Conservation (phyloP, 2,113 vertebrate species). For the Heteronetta atricapilla region DNA sequence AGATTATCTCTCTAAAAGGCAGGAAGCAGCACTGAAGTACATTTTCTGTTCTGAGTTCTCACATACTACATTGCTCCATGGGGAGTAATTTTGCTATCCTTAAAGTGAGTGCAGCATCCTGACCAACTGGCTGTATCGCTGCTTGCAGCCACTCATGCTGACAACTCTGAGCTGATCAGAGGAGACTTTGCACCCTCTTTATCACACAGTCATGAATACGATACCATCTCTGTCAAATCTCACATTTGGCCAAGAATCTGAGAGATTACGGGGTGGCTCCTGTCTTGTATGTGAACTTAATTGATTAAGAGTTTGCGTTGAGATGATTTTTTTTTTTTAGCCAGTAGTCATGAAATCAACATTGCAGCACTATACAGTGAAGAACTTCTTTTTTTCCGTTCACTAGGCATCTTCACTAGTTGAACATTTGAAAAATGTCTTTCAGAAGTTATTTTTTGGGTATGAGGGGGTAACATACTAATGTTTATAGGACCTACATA, state of each 20-base stretch:
- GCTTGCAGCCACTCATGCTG: background rate
- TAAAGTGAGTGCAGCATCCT: background rate
- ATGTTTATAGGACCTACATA: background rate
- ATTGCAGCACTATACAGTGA: background rate
- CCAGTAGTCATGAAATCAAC: background rate
- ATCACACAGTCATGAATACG: background rate
- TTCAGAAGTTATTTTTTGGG: background rate
- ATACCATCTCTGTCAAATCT: too few relatives aligned
- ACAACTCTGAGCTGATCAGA: background rate
- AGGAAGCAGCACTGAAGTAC: background rate
- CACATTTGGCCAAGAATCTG: background rate
- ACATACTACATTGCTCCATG: background rate
- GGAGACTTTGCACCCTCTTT: background rate
- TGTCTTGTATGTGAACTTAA: background rate
- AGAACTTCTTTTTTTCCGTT: background rate
- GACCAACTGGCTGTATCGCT: fast-evolving
- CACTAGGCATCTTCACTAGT: background rate
- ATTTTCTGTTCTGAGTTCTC: background rate
- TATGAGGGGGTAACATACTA: background rate
- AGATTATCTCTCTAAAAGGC: background rate
- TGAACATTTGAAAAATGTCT: background rate
- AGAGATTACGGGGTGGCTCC: background rate
- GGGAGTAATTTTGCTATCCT: background rate
- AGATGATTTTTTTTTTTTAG: fast-evolving
- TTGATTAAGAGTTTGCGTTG: too few relatives aligned